Evolutionary conservation across 2,888 invertebrate species (phyloP).

Genomic region (Nephrotoma flavescens): DNA sequence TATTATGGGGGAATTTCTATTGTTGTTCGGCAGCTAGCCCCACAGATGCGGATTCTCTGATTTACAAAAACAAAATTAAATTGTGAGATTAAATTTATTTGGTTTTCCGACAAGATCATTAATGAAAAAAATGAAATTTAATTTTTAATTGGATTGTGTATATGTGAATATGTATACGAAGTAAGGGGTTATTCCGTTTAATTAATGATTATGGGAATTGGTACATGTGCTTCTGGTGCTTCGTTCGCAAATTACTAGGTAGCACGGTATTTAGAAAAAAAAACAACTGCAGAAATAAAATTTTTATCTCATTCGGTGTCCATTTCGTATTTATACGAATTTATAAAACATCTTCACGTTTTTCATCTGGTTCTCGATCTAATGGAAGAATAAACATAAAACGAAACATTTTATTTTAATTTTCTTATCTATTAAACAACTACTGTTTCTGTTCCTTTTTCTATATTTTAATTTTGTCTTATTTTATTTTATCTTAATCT

Average conservation of each 20-base stretch:
- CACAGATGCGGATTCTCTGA: background rate
- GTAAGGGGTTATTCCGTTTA: background rate
- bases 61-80: background rate
- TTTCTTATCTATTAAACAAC: background rate
- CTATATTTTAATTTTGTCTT: background rate
- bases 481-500: background rate
- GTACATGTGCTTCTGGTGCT: background rate
- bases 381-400: background rate
- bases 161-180: background rate
- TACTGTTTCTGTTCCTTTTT: background rate
- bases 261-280: no score
- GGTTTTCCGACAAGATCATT: background rate
- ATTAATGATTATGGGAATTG: background rate
- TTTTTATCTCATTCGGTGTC: background rate
- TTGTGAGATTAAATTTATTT: background rate
- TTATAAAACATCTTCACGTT: background rate
- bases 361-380: background rate
- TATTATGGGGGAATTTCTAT: background rate
- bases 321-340: background rate
- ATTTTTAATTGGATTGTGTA: background rate
- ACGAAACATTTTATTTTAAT: background rate
- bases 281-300: background rate
- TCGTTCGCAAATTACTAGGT: background rate
- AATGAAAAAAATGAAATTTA: background rate
- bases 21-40: background rate